Conservation (phyloP, 2,888 invertebrate species). For the Callyntrura sp. region DNA sequence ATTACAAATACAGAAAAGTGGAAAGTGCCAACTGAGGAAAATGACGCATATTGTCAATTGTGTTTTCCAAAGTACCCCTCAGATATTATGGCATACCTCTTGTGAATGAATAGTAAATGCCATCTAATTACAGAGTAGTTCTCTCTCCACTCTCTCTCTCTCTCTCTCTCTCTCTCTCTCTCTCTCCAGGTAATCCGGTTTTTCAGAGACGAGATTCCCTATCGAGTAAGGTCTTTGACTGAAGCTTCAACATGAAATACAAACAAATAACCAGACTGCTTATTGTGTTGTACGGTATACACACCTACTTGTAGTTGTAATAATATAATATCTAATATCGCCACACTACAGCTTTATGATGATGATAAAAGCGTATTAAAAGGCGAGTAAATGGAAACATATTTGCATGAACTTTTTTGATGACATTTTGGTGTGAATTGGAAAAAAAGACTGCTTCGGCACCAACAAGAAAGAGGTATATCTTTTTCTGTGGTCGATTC, state of each 20-base stretch:
- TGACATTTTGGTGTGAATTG: too few relatives aligned
- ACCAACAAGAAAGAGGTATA: background rate
- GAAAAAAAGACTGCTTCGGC: too few relatives aligned
- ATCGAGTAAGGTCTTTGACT: slow-evolving; percentile 40
- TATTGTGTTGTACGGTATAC: background rate
- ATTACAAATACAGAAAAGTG: slow-evolving; percentile 5
- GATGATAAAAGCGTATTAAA: too few relatives aligned
- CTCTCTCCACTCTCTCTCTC: too few relatives aligned
- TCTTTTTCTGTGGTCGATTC: background rate
- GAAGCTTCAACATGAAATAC: background rate
- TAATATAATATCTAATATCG: background rate
- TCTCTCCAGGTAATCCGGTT: slow-evolving; percentile 70
- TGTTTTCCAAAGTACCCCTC: background rate
- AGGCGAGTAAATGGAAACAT: too few relatives aligned
- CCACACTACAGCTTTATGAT: background rate
- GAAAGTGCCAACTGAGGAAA: slow-evolving; percentile 1
- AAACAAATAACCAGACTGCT: background rate
- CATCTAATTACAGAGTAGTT: slow-evolving; percentile 56
- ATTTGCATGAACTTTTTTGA: too few relatives aligned
- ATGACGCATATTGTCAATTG: background rate
- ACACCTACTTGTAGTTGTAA: background rate
- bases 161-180: background rate
- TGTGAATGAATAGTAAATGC: slow-evolving; percentile 59
- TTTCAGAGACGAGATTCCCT: slow-evolving; percentile 32
- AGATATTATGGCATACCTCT: background rate